Percentiles rank a stretch among this genome's conserved stretches.
Evolutionary conservation across 2,888 invertebrate species (phyloP).

Genomic region (Antheraea assamensis): DNA sequence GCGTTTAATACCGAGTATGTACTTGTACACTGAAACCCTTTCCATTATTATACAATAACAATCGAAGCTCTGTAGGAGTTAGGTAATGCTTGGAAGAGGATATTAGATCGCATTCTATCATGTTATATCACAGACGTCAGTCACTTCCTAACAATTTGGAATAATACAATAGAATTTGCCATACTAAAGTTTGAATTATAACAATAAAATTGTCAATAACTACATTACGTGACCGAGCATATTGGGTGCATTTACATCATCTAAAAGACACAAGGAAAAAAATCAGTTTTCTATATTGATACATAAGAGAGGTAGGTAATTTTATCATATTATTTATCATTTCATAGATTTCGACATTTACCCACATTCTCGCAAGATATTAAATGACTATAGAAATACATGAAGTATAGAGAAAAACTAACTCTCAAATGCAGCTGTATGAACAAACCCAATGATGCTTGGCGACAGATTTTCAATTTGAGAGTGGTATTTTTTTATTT

Average conservation of each 20-base stretch:
- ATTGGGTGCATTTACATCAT: not conserved
- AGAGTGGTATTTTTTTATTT: no score
- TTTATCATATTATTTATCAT: not conserved
- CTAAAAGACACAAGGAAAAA: not conserved
- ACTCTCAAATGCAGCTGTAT: no score
- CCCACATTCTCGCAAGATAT: not conserved
- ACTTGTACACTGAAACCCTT: slow-evolving; percentile 30
- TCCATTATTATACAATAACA: slow-evolving; percentile 38
- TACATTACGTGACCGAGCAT: not conserved
- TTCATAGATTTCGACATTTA: not conserved
- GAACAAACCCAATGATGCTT: no score
- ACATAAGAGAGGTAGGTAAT: not conserved
- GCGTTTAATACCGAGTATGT: slow-evolving; percentile 20
- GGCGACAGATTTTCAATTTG: no score
- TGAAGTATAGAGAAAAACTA: no score
- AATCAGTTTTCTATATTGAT: not conserved
- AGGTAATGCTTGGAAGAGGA: slow-evolving; percentile 30
- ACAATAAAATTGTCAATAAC: not conserved
- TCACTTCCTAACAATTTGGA: slow-evolving; percentile 21
- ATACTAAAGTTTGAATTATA: not conserved
- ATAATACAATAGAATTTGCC: slow-evolving; percentile 10
- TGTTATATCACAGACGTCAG: slow-evolving; percentile 31
- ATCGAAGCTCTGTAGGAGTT: slow-evolving; percentile 26
- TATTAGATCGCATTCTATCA: slow-evolving; percentile 28
- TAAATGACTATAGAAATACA: no score